Conservation (phyloP, 2,888 invertebrate genomes). For the Dastarcus helophoroides region DNA sequence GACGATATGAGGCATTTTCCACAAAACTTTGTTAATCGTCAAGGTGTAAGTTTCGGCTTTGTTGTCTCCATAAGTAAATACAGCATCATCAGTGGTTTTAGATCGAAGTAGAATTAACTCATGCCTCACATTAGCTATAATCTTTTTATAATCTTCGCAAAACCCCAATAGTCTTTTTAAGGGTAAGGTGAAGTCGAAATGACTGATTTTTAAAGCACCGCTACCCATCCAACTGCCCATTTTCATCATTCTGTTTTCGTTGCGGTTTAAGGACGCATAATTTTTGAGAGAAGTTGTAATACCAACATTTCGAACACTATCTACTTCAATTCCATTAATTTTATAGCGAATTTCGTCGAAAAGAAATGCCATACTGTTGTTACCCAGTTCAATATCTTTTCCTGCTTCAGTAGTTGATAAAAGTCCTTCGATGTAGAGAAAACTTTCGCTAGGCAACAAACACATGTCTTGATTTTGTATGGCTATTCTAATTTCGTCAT, state of each 20-base stretch:
- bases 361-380: constrained; percentile 12
- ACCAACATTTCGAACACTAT: constrained; percentile 13
- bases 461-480: constrained; percentile 19
- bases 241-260: constrained; percentile 5
- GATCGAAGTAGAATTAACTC: constrained; percentile 27
- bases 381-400: constrained; percentile 4
- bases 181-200: constrained; percentile 14
- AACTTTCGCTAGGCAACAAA: constrained; percentile 15
- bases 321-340: constrained; percentile 16
- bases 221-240: constrained; percentile 11
- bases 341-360: constrained; percentile 13
- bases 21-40: constrained; percentile 13
- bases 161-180: constrained; percentile 15
- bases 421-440: constrained; percentile 12
- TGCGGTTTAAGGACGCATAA: constrained; percentile 10
- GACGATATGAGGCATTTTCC: constrained; percentile 17
- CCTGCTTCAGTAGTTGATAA: no score
- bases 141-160: constrained; percentile 17
- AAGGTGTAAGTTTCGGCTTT: constrained; percentile 9
- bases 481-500: constrained; percentile 22
- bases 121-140: constrained; percentile 28
- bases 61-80: no score
- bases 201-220: constrained; percentile 3
- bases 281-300: constrained; percentile 12
- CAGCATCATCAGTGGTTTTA: constrained; percentile 18